Conservation (phyloP, 2,113 vertebrate genomes). For the Chiloscyllium plagiosum region DNA sequence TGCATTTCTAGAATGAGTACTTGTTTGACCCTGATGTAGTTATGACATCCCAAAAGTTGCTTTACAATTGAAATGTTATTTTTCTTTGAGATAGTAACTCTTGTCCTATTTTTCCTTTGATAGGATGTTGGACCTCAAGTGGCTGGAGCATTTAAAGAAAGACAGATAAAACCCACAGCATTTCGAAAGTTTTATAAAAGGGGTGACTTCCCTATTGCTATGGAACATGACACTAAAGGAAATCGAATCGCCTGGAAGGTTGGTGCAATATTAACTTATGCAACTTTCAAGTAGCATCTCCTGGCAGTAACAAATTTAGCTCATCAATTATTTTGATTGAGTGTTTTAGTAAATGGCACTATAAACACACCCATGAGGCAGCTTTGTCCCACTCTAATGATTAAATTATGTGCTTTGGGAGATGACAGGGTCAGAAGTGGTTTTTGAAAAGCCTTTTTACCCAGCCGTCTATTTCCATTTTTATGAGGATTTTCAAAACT, state of each 20-base stretch:
- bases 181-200: constrained; percentile 86
- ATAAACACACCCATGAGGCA: background rate
- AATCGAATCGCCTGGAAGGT: constrained; percentile 94
- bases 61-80: background rate
- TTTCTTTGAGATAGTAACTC: background rate
- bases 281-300: background rate
- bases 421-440: constrained; percentile 5
- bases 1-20: background rate
- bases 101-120: constrained; percentile 27
- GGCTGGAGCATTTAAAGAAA: constrained; percentile 74
- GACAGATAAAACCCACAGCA: constrained; percentile 69
- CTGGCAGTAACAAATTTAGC: background rate
- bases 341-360: background rate
- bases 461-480: constrained; percentile 10
- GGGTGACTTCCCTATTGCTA: constrained; percentile 79
- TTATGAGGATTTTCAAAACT: constrained; percentile 19
- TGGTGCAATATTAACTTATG: constrained; percentile 46
- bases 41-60: background rate
- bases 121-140: constrained; percentile 77
- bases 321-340: constrained; percentile 12
- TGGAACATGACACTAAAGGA: constrained; percentile 70
- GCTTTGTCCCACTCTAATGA: background rate
- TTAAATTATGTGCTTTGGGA: background rate
- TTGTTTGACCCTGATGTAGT: background rate
- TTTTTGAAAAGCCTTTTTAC: background rate